phyloP scores from a whole-genome alignment of 2,797 vertebrate genomes.

The Syngnathus rostellatus region DNA sequence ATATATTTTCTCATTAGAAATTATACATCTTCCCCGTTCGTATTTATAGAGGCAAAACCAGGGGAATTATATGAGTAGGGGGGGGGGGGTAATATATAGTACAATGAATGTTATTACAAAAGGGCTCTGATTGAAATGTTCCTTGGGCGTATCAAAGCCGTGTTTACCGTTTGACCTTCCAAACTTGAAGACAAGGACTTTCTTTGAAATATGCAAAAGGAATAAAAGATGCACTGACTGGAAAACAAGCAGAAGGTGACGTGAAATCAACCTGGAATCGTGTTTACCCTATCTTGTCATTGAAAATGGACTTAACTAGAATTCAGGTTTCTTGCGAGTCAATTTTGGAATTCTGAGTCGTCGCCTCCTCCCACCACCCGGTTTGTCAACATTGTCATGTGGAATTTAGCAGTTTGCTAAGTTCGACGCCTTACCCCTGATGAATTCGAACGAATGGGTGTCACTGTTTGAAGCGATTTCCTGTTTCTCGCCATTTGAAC shows the following conservation, averaged over 20 bases:
- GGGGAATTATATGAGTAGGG: slow-evolving; percentile 64
- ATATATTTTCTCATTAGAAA: slow-evolving; percentile 74
- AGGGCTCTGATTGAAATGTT: slow-evolving; percentile 66
- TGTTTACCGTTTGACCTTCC: slow-evolving; percentile 72
- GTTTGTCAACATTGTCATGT: slow-evolving; percentile 41
- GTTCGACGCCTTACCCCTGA: slow-evolving; percentile 25
- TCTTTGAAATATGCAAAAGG: slow-evolving; percentile 48
- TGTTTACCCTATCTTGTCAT: neutral
- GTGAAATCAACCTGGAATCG: neutral
- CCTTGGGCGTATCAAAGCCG: slow-evolving; percentile 67
- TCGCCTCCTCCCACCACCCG: neutral
- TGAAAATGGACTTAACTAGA: neutral
- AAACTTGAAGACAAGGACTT: slow-evolving; percentile 69
- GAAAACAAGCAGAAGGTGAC: neutral
- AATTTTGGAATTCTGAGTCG: too few species aligned
- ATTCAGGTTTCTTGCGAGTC: too few species aligned
- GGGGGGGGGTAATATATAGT: slow-evolving; percentile 39
- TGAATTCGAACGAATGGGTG: slow-evolving; percentile 27
- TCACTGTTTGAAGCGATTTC: slow-evolving; percentile 10
- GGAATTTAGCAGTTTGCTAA: slow-evolving; percentile 56
- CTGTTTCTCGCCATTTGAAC: slow-evolving; percentile 2
- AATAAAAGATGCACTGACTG: slow-evolving; percentile 17
- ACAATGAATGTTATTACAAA: slow-evolving; percentile 73
- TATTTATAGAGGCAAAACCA: slow-evolving; percentile 75
- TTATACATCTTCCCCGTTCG: slow-evolving; percentile 67